Base-by-base conservation (phyloP, 2,797 vertebrate species). In the Enoplosus armatus region DNA sequence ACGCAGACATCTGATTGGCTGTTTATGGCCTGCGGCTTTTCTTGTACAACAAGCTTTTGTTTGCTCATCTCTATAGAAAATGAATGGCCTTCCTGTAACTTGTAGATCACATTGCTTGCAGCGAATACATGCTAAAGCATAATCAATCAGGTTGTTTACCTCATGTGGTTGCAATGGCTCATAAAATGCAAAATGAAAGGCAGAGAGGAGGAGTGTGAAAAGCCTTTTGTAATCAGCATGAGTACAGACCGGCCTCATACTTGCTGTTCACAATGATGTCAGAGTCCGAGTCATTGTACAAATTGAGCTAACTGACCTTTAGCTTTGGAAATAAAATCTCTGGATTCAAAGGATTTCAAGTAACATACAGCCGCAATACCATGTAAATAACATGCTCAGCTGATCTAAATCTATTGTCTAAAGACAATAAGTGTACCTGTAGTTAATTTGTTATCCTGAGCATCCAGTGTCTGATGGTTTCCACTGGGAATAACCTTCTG, bases 141-240 rank as follows among this genome's bases (percentile, higher is more conserved):
- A 59, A 68, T 76, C 64, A 45, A 73, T 70, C 41, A 33, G 35
- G n/a, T 10, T 41, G 47, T 29, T 72, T 48, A 16, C 29, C 24
- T 54, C 10, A 22, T 29, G 18, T 14, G 45, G 18, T 31, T 50
- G 43, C 14, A 53, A 67, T 37, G 62, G 53, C 51, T 70, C 24
- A 60, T 71, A 29, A 75, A 75, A 75, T 48, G 14, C 15, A 7
- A 59, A 63, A 72, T 72, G 11, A 1, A 26, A 22, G n/a, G 14
- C 20, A 48, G n/a, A 66, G 6, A 48, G 27, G 26, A 20, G n/a
- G 31, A 41, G 24, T n/a, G 41, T 45, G 50, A 62, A 68, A 69
- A 31, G 41, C 12, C 12, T 48, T 79, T 82, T 50, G 24, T 39
- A 51, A 70, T 82, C 45, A 63, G 43, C 35, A 60, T 10, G 31